Percentiles rank a stretch among this genome's conserved stretches.
phyloP scores from a whole-genome alignment of 2,888 invertebrate species.

The Venusia cambrica region DNA sequence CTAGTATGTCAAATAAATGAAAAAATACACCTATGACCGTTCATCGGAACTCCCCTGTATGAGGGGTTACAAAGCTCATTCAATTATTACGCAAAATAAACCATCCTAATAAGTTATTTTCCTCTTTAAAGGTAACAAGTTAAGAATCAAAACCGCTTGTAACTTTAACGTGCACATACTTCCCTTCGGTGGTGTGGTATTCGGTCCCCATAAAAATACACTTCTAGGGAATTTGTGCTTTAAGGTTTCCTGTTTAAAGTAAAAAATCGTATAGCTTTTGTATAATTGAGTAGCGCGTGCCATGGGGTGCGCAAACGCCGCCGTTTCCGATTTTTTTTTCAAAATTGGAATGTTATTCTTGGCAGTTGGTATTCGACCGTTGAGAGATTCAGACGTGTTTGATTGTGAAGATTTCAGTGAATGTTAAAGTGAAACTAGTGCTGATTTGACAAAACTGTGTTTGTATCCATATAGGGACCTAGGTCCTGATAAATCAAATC shows the following conservation, averaged over 20 bases:
- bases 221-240: conserved; percentile 8
- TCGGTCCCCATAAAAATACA: neutral
- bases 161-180: neutral
- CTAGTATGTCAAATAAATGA: no score
- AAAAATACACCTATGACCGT: no score
- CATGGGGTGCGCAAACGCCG: conserved; percentile 73
- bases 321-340: conserved; percentile 63
- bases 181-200: conserved; percentile 4
- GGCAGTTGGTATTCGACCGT: conserved; percentile 66
- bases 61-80: conserved; percentile 42
- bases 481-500: no score
- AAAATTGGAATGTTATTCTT: conserved; percentile 49
- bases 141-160: conserved; percentile 22
- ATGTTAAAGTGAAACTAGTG: no score
- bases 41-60: conserved; percentile 30
- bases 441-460: no score
- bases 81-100: conserved; percentile 42
- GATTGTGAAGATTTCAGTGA: neutral
- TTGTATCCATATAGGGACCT: no score
- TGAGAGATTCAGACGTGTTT: conserved; percentile 39
- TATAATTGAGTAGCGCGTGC: conserved; percentile 58
- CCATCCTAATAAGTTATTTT: conserved; percentile 18
- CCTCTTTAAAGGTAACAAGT: fast-evolving
- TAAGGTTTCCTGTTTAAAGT: neutral
- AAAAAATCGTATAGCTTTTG: neutral